A percentile compares a stretch with the other conserved stretches of the same genome.
These are phyloP conservation scores for Deroplatys truncata DNA, from an alignment of 2,888 invertebrate species.

Conservation along the genomic window DNA sequence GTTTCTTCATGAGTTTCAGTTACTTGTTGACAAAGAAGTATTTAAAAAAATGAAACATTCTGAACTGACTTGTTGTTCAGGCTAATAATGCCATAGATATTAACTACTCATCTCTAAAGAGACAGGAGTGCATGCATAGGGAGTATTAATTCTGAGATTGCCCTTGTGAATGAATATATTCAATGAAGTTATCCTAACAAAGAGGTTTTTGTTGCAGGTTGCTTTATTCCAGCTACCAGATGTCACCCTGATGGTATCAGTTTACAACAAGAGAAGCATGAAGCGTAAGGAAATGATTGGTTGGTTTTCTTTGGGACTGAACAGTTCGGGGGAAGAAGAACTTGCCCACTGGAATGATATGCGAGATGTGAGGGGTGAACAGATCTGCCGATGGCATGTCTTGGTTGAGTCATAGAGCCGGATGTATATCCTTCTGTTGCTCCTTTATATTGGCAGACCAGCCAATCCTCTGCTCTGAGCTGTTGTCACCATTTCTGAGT, in stretches of 20 bases:
- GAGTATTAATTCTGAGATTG: too few relatives aligned
- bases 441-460: neutral
- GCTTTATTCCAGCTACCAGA: constrained; percentile 92
- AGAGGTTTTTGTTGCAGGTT: constrained; percentile 55
- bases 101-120: too few relatives aligned
- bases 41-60: too few relatives aligned
- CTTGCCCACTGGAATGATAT: constrained; percentile 91
- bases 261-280: constrained; percentile 87
- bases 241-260: constrained; percentile 90
- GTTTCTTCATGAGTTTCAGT: too few relatives aligned
- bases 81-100: too few relatives aligned
- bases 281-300: constrained; percentile 96
- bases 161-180: too few relatives aligned
- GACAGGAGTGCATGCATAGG: too few relatives aligned
- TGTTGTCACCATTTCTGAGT: neutral
- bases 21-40: too few relatives aligned
- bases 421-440: neutral
- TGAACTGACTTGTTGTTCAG: too few relatives aligned
- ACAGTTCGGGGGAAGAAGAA: constrained; percentile 89
- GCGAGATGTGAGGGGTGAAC: constrained; percentile 78
- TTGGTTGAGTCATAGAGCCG: constrained; percentile 56
- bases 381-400: constrained; percentile 92
- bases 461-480: neutral
- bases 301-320: constrained; percentile 91
- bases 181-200: too few relatives aligned